Base-by-base conservation (phyloP, 2,888 invertebrate species). In the Lasiommata megera region DNA sequence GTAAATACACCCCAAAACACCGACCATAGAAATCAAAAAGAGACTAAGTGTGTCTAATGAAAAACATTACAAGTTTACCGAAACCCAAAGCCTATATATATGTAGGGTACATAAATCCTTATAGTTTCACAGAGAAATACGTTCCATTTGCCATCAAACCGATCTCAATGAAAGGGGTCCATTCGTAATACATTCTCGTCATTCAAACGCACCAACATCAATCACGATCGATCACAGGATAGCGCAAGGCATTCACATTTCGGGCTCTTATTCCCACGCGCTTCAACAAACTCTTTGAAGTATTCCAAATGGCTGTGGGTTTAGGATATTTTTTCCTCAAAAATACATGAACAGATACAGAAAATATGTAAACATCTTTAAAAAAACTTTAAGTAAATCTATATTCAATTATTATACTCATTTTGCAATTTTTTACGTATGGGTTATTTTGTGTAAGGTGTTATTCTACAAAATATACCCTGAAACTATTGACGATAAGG, bases 211-310 rank as follows among this genome's bases (percentile, higher is more conserved):
- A 17, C 52, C 23, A 18, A 43, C 53, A 53, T 53, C 53, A 43
- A 53, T 53, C 53, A 44, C 53, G 43, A 53, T 53, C 53, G 43
- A 53, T 53, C 53, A 44, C 53, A 23, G 5, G 53, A 53, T 53
- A 53, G 36, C 53, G 44, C 34, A 41, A 53, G 36, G 53, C 48
- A 91, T 95, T 94, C 88, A 98, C 98, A 93, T 98, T 93, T 99
- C 98, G 7, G 99, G 99, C 87, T 99, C 99, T 99, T 99, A 90
- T 99, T 99, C 71, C 99, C 93, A 89, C 99, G 99, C 60, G 96
- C 95, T 82, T 98, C 98, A 68, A 98, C 98, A 85, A 98, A 98
- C 87, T 98, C 98, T 92, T 98, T 97, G 92, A 98, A 98, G 68
- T 95, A 94, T 82, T 96, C 96, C 69, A 96, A 95, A 88, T 97